phyloP scores from a whole-genome alignment of 2,888 invertebrate genomes.

The Automeris io region DNA sequence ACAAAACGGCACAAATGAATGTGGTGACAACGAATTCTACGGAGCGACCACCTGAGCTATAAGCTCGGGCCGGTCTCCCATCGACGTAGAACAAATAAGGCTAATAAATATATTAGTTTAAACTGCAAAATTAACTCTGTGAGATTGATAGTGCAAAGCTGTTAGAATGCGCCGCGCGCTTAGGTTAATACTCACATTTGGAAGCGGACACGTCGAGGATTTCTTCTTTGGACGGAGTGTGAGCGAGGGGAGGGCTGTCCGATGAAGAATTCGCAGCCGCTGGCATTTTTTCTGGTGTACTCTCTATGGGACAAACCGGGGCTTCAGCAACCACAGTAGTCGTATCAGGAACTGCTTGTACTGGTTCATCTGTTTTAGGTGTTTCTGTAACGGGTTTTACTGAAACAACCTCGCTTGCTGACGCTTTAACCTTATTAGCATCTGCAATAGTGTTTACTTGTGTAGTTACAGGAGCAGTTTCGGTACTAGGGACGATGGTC shows the following conservation, averaged over 20 bases:
- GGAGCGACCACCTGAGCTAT: conserved; percentile 22
- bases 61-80: conserved; percentile 10
- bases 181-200: conserved; percentile 59
- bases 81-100: conserved; percentile 47
- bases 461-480: background rate
- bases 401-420: conserved; percentile 9
- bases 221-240: conserved; percentile 61
- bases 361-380: conserved; percentile 10
- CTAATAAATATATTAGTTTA: conserved; percentile 61
- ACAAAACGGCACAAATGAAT: conserved; percentile 72
- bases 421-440: background rate
- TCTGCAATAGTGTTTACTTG: background rate
- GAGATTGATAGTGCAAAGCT: conserved; percentile 68
- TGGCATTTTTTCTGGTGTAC: conserved; percentile 24
- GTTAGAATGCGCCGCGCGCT: conserved; percentile 34
- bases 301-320: conserved; percentile 12
- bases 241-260: conserved; percentile 62
- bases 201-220: conserved; percentile 43
- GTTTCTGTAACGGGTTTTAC: conserved; percentile 18
- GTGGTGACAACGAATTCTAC: conserved; percentile 42
- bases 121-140: conserved; percentile 71
- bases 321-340: conserved; percentile 9
- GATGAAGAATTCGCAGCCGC: conserved; percentile 24
- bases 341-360: conserved; percentile 13
- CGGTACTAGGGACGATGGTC: conserved; percentile 10